A percentile compares a stretch with the other conserved stretches of the same genome.
Evolutionary conservation across 2,888 invertebrate species (phyloP).

Genomic region (Ecdyonurus torrentis): DNA sequence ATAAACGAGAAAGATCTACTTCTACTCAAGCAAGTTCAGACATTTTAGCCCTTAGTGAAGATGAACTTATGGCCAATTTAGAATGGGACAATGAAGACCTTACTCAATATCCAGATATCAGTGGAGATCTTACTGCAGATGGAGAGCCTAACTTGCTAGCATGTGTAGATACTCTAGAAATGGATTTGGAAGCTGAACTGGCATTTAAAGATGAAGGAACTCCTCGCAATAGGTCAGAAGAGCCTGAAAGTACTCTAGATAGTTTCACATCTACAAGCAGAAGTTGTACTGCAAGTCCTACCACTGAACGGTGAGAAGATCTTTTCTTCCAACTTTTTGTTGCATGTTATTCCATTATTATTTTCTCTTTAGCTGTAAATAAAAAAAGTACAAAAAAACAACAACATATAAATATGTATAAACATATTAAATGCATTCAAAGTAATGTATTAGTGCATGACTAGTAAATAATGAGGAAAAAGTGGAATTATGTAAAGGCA

Average conservation of each 20-base stretch:
- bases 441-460: not conserved
- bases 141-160: not conserved
- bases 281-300: conserved; percentile 9
- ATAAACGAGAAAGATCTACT: not conserved
- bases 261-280: conserved; percentile 3
- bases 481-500: not conserved
- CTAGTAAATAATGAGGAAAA: too few relatives aligned
- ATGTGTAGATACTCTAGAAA: conserved; percentile 2
- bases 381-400: too few relatives aligned
- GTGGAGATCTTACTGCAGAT: not conserved
- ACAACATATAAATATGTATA: too few relatives aligned
- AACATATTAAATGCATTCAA: not conserved
- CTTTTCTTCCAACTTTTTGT: not conserved
- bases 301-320: conserved; percentile 11
- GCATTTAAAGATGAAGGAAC: conserved; percentile 1
- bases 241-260: not conserved
- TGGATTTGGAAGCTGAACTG: conserved; percentile 4
- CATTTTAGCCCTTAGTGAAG: conserved; percentile 11
- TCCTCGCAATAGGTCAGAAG: not conserved
- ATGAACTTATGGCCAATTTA: conserved; percentile 14
- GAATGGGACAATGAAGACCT: conserved; percentile 17
- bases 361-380: too few relatives aligned
- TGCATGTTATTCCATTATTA: too few relatives aligned
- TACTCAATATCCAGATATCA: conserved; percentile 9
- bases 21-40: not conserved